phyloP scores from a whole-genome alignment of 2,888 invertebrate species.

The Eupeodes luniger region DNA sequence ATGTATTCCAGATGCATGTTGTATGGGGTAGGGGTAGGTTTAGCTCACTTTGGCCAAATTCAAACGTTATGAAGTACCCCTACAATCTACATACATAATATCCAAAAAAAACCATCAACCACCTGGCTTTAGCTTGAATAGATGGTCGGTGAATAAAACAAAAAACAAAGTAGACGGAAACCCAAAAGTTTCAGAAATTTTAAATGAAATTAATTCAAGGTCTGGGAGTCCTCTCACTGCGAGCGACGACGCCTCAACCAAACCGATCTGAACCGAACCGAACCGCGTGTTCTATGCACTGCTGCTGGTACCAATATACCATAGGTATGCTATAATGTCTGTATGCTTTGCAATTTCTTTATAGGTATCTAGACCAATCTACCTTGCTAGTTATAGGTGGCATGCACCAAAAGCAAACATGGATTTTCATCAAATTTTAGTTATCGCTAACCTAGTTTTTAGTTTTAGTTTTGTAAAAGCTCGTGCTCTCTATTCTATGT shows the following conservation, averaged over 20 bases:
- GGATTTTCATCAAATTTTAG: conserved; percentile 61
- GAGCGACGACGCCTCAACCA: too few relatives aligned
- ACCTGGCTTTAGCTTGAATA: conserved; percentile 21
- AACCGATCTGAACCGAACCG: too few relatives aligned
- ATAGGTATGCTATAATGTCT: too few relatives aligned
- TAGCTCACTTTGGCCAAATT: conserved; percentile 10
- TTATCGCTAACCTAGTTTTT: conserved; percentile 62
- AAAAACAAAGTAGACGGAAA: background rate
- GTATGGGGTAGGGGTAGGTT: background rate
- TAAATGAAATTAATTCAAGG: conserved; percentile 36
- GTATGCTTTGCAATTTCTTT: background rate
- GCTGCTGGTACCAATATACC: too few relatives aligned
- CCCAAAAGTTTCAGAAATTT: conserved; percentile 24
- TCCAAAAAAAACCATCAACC: conserved; percentile 9
- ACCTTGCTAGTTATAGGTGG: background rate
- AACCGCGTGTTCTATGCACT: too few relatives aligned
- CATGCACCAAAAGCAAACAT: conserved; percentile 19
- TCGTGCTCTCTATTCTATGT: background rate
- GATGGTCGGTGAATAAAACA: conserved; percentile 11
- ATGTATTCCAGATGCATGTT: background rate
- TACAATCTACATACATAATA: background rate
- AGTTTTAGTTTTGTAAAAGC: conserved; percentile 41
- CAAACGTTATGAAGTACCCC: conserved; percentile 29
- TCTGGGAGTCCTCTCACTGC: background rate
- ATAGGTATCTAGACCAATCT: background rate